Percentiles rank a stretch among this genome's conserved stretches.
phyloP scores from a whole-genome alignment of 2,888 invertebrate species.

The Ochropleura plecta region DNA sequence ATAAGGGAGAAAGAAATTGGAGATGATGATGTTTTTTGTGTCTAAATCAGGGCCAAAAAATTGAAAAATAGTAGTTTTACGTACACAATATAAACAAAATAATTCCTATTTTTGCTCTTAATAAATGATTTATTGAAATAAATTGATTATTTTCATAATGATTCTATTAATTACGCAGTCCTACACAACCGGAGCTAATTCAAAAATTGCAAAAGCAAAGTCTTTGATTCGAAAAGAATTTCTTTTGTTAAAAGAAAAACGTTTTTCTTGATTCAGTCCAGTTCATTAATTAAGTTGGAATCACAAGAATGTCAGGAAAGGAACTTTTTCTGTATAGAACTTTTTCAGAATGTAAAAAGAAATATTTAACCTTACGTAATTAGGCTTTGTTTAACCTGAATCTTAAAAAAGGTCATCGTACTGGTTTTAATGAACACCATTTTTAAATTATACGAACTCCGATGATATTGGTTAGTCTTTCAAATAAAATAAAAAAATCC shows the following conservation, averaged over 20 bases:
- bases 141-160: not conserved
- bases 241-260: constrained; percentile 8
- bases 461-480: no score
- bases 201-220: not conserved
- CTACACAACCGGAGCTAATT: not conserved
- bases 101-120: not conserved
- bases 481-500: no score
- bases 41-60: no score
- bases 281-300: not conserved
- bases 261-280: not conserved
- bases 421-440: no score
- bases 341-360: not conserved
- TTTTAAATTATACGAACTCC: no score
- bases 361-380: not conserved
- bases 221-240: not conserved
- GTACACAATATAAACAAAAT: not conserved
- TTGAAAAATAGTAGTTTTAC: no score
- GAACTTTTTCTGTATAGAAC: not conserved
- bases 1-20: no score
- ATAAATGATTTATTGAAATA: not conserved
- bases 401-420: no score
- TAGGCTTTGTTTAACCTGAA: no score
- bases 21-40: no score
- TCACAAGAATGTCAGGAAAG: not conserved
- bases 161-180: not conserved